Evolutionary conservation across 2,113 vertebrate species (phyloP).

Genomic region (Etia nguti): DNA sequence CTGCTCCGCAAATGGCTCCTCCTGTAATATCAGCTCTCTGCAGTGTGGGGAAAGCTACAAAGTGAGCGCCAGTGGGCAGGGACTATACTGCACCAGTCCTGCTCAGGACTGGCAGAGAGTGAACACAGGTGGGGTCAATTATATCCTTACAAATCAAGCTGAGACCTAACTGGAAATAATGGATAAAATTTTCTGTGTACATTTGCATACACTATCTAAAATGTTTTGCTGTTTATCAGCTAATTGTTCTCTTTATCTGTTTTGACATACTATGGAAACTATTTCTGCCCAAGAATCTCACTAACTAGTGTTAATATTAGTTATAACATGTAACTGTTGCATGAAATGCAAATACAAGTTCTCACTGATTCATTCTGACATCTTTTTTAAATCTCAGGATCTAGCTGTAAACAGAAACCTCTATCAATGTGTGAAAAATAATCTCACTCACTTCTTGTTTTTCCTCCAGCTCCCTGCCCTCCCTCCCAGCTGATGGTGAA

Average conservation of each 20-base stretch:
- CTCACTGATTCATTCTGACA: not conserved
- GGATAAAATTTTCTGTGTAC: not conserved
- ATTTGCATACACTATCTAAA: not conserved
- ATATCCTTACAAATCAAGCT: not conserved
- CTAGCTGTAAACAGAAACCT: not conserved
- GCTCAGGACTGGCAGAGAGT: constrained; percentile 20
- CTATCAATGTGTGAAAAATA: not conserved
- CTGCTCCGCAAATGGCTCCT: constrained; percentile 51
- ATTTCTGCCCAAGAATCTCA: not conserved
- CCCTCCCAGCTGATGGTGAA: constrained; percentile 51
- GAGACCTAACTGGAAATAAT: not conserved
- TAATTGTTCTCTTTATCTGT: not conserved
- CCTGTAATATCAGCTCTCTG: constrained; percentile 64
- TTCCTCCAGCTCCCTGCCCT: constrained; percentile 65
- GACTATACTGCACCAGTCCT: constrained; percentile 54
- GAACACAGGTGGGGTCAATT: constrained; percentile 54
- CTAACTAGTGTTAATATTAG: not conserved
- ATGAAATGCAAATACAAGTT: not conserved
- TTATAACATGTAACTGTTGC: not conserved
- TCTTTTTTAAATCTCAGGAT: not conserved
- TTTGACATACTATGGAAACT: not conserved
- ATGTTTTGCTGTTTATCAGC: not conserved
- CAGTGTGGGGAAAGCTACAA: constrained; percentile 64
- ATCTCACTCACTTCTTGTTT: not conserved
- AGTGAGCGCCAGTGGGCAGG: constrained; percentile 60